These are phyloP conservation scores for Trichoplusia ni DNA, from an alignment of 1,140 invertebrate species.

Conservation along the genomic window DNA sequence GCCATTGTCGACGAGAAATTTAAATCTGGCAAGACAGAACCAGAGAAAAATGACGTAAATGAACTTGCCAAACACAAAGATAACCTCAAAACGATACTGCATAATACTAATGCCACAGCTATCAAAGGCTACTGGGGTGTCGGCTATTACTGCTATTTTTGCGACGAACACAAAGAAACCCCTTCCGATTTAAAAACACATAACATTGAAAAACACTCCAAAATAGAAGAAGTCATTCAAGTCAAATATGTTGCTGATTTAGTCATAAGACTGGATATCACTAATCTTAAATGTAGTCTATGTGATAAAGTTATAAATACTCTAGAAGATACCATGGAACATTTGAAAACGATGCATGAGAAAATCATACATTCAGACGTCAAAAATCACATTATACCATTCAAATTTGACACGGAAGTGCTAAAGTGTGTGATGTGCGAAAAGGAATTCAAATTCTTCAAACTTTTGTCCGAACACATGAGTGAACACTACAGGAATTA, in stretches of 20 bases:
- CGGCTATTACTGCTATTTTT: conserved; percentile 40
- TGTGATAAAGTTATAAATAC: conserved; percentile 30
- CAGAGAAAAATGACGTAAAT: not conserved
- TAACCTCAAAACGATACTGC: conserved; percentile 35
- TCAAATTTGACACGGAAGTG: conserved; percentile 42
- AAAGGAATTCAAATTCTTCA: conserved; percentile 43
- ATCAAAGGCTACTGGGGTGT: conserved; percentile 20
- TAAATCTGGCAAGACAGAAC: not conserved
- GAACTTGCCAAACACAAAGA: conserved; percentile 36
- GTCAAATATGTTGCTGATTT: conserved; percentile 28
- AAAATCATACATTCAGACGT: conserved; percentile 41
- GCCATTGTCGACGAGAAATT: not conserved
- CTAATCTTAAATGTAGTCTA: conserved; percentile 42
- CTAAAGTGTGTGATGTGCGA: conserved; percentile 42
- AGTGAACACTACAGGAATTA: conserved; percentile 49
- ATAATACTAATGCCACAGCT: conserved; percentile 38
- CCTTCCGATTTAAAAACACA: conserved; percentile 38
- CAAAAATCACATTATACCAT: conserved; percentile 49
- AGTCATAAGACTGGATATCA: conserved; percentile 45
- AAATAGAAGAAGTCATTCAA: not conserved
- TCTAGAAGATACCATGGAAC: conserved; percentile 38
- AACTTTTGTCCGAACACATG: conserved; percentile 50
- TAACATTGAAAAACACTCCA: not conserved
- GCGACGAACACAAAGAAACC: conserved; percentile 18
- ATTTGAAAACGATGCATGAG: conserved; percentile 31